A percentile compares a stretch with the other conserved stretches of the same genome.
Evolutionary conservation across 2,113 vertebrate genomes (phyloP).

Genomic region (Hippolais icterina): DNA sequence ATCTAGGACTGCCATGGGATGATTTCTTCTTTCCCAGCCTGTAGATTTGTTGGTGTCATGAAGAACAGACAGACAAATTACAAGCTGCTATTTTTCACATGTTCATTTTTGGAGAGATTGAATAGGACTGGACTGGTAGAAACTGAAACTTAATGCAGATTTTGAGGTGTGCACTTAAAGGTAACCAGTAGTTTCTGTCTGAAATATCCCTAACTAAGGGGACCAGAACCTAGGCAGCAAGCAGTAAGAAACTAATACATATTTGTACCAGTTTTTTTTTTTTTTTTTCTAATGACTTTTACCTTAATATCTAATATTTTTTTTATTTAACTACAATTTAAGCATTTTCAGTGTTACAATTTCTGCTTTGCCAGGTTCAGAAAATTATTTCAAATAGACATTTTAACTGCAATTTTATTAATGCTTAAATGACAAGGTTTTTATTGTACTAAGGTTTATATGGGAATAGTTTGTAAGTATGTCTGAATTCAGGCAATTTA

Average conservation of each 20-base stretch:
- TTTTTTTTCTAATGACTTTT: background rate
- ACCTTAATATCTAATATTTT: background rate
- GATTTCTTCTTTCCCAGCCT: background rate
- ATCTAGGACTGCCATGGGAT: background rate
- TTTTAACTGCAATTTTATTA: background rate
- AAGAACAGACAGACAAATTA: background rate
- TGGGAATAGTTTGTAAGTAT: background rate
- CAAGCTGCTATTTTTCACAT: rapidly evolving
- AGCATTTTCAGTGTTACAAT: background rate
- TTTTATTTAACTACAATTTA: background rate
- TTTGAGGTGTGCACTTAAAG: background rate
- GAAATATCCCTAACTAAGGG: background rate
- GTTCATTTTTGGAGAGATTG: background rate
- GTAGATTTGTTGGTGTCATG: background rate
- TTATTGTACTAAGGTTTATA: background rate
- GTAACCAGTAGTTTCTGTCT: background rate
- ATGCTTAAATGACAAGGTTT: background rate
- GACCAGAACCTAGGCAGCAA: background rate
- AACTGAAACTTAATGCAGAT: background rate
- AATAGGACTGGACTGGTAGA: background rate
- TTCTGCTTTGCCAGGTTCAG: background rate
- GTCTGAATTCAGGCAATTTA: background rate
- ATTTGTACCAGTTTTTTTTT: background rate
- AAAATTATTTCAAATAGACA: background rate
- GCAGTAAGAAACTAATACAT: background rate